phyloP scores from a whole-genome alignment of 2,113 vertebrate species.

The Myxocyprinus asiaticus region DNA sequence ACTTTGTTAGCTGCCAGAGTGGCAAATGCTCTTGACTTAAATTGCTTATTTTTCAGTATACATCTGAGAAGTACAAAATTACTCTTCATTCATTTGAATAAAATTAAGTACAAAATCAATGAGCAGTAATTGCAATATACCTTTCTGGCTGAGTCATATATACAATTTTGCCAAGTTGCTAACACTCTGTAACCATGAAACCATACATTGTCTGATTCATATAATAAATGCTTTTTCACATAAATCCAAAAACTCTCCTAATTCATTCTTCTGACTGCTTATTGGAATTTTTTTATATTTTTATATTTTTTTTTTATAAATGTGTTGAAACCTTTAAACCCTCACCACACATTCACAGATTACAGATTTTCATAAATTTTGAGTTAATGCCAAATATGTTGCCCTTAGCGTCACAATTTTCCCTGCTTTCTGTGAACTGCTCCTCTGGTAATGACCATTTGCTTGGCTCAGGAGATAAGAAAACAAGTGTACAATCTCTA shows the following conservation, averaged over 20 bases:
- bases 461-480: constrained; percentile 23
- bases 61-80: constrained; percentile 22
- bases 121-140: constrained; percentile 19
- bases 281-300: too few relatives aligned
- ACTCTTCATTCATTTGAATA: constrained; percentile 38
- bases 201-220: not conserved
- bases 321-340: not conserved
- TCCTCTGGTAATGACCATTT: not conserved
- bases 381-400: not conserved
- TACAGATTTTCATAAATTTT: constrained; percentile 24
- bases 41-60: constrained; percentile 23
- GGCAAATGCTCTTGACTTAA: not conserved
- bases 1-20: not conserved
- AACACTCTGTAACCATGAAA: not conserved
- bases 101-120: constrained; percentile 39
- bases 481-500: constrained; percentile 32
- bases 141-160: constrained; percentile 15
- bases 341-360: too few relatives aligned
- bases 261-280: not conserved
- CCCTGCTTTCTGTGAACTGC: not conserved
- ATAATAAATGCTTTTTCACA: not conserved
- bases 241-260: not conserved
- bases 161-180: not conserved
- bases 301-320: not conserved
- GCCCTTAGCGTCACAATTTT: constrained; percentile 17